Conservation (phyloP, 2,888 invertebrate genomes). For the Erebia aethiops region DNA sequence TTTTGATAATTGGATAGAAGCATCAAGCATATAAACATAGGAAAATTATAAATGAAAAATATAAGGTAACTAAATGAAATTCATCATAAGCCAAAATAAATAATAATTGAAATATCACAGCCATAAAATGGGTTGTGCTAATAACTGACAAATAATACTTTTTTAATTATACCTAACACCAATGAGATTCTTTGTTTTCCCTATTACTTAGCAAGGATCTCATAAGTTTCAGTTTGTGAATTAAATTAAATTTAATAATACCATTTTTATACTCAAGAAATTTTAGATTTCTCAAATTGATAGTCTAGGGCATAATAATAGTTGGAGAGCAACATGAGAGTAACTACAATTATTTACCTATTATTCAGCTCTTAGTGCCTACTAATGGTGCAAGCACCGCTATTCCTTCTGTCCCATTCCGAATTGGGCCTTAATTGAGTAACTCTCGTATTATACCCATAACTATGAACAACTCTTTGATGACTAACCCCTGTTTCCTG, state of each 20-base stretch:
- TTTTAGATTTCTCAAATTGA: too few species aligned
- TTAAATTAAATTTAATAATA: background rate
- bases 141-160: background rate
- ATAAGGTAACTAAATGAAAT: background rate
- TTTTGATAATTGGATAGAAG: too few species aligned
- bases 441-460: background rate
- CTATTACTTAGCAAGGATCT: background rate
- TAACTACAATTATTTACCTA: too few species aligned
- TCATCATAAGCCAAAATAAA: slow-evolving; percentile 15
- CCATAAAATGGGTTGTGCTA: slow-evolving; percentile 10
- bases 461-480: background rate
- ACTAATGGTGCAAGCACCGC: too few species aligned
- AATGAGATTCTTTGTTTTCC: slow-evolving; percentile 21
- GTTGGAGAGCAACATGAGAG: too few species aligned
- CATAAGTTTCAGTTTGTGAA: background rate
- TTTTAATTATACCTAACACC: background rate
- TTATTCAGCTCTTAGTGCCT: too few species aligned
- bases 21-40: background rate
- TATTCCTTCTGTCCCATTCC: too few species aligned
- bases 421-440: too few species aligned
- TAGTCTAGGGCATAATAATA: too few species aligned
- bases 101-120: slow-evolving; percentile 27
- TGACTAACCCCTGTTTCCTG: slow-evolving; percentile 1
- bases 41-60: background rate
- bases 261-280: background rate